Evolutionary conservation across 2,888 invertebrate species (phyloP).

Genomic region (Eupithecia subumbrata): DNA sequence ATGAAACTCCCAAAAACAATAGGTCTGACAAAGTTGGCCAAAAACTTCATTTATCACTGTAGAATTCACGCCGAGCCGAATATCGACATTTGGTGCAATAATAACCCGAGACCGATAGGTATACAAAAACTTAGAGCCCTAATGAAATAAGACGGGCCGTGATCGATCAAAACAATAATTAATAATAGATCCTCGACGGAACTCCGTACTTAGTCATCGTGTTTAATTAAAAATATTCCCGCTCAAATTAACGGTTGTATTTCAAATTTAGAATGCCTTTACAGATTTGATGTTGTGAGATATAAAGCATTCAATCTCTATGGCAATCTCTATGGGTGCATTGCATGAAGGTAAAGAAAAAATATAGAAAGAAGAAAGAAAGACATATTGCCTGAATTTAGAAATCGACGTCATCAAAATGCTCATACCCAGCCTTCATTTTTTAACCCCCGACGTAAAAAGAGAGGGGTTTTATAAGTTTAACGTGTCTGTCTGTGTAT

Average conservation of each 20-base stretch:
- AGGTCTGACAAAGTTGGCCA: not conserved
- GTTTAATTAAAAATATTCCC: constrained; percentile 81
- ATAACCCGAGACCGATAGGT: constrained; percentile 63
- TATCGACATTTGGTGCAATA: constrained; percentile 45
- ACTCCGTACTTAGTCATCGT: constrained; percentile 80
- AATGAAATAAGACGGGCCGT: constrained; percentile 79
- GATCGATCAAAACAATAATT: constrained; percentile 84
- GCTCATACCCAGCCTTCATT: too few species aligned
- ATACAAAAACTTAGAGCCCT: constrained; percentile 68
- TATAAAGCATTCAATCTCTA: not conserved
- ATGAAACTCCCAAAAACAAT: not conserved
- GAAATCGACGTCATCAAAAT: too few species aligned
- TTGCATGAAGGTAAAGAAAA: not conserved
- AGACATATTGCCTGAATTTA: too few species aligned
- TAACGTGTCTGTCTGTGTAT: too few species aligned
- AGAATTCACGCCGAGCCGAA: constrained; percentile 35
- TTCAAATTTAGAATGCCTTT: constrained; percentile 58
- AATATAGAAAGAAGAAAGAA: not conserved
- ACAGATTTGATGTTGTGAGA: not conserved
- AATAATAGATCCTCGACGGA: constrained; percentile 80
- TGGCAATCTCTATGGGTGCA: not conserved
- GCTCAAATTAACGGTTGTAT: constrained; percentile 77
- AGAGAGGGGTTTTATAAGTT: too few species aligned
- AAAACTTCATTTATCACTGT: constrained; percentile 9
- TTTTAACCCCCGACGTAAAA: too few species aligned